phyloP scores from a whole-genome alignment of 2,113 vertebrate genomes.

The Phocoena sinus region DNA sequence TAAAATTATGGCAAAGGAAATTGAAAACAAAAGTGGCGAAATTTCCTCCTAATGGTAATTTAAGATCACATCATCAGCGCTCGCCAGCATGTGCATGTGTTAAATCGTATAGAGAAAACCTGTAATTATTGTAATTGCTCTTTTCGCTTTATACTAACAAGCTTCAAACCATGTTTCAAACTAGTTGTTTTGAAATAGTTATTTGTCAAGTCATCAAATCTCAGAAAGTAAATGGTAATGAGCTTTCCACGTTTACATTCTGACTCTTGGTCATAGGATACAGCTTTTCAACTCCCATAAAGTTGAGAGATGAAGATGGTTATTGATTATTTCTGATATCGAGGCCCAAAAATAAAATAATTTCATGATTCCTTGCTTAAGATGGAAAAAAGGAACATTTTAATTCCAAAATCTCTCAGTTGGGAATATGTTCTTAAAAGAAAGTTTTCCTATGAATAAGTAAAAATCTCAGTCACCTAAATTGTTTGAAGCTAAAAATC shows the following conservation, averaged over 20 bases:
- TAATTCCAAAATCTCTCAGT: background rate
- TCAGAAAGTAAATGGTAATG: conserved; percentile 70
- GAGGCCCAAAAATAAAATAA: conserved; percentile 30
- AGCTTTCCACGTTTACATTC: conserved; percentile 72
- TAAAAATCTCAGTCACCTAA: background rate
- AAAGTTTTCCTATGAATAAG: conserved; percentile 4
- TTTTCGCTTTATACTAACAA: conserved; percentile 80
- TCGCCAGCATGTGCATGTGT: conserved; percentile 72
- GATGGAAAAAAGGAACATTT: conserved; percentile 5
- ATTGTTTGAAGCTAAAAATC: background rate
- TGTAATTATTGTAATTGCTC: conserved; percentile 83
- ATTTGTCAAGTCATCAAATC: conserved; percentile 80
- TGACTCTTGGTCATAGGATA: conserved; percentile 62
- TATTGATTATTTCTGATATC: conserved; percentile 54
- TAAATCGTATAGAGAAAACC: conserved; percentile 80
- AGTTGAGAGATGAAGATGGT: conserved; percentile 62
- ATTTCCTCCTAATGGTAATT: conserved; percentile 74
- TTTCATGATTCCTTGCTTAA: background rate
- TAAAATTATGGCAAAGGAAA: conserved; percentile 69
- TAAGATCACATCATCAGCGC: conserved; percentile 71
- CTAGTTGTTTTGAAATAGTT: conserved; percentile 79
- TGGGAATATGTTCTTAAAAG: background rate
- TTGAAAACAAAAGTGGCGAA: conserved; percentile 76
- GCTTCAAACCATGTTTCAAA: conserved; percentile 74
- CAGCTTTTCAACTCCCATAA: conserved; percentile 65